phyloP scores from a whole-genome alignment of 2,113 vertebrate genomes.

The Rhinichthys klamathensis region DNA sequence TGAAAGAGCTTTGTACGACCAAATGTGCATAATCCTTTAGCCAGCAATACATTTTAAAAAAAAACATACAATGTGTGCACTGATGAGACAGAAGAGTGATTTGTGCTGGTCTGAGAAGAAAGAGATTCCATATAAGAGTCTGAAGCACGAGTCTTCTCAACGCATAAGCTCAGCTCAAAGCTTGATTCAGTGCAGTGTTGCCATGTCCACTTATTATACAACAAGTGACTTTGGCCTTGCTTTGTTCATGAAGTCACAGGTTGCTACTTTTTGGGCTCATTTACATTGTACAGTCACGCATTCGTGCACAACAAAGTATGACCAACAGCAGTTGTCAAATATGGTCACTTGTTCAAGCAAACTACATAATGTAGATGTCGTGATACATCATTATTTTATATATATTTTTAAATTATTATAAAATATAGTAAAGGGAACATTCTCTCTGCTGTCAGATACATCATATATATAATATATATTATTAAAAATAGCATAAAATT shows the following conservation, averaged over 20 bases:
- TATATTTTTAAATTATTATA: too few species aligned
- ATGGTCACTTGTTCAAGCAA: background rate
- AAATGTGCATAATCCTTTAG: slow-evolving; percentile 24
- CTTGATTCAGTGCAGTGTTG: slow-evolving; percentile 1
- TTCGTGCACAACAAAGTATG: background rate
- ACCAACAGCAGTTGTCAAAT: background rate
- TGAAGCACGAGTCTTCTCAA: background rate
- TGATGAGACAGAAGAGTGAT: slow-evolving; percentile 8
- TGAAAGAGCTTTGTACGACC: slow-evolving; percentile 12
- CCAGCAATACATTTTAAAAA: background rate
- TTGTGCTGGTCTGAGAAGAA: background rate
- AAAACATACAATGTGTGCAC: slow-evolving; percentile 15
- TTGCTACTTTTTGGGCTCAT: background rate
- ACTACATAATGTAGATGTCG: background rate
- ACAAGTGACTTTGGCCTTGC: background rate
- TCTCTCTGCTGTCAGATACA: too few species aligned
- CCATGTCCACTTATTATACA: background rate
- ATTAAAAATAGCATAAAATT: background rate
- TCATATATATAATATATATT: too few species aligned
- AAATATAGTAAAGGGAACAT: too few species aligned
- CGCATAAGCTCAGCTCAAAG: background rate
- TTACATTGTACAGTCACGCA: background rate
- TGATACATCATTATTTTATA: too few species aligned
- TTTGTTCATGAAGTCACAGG: background rate
- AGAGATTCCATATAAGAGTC: background rate